These are phyloP conservation scores for Coluber constrictor DNA, from an alignment of 2,797 vertebrate genomes.

Conservation along the genomic window DNA sequence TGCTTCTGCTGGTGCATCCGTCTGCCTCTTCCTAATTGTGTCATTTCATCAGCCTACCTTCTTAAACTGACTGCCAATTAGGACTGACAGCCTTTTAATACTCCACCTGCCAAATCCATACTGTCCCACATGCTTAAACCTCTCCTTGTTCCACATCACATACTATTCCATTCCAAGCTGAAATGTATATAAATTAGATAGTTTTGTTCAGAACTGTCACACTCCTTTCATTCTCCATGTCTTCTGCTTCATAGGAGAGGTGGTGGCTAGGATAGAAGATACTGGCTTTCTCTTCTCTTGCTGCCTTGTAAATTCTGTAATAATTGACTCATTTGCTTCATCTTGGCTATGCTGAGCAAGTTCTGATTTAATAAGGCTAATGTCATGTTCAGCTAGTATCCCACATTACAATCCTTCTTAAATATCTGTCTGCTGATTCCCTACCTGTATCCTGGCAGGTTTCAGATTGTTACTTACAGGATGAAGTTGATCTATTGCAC, in stretches of 20 bases:
- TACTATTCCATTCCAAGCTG: not conserved
- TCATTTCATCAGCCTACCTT: accelerated
- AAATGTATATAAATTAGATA: not conserved
- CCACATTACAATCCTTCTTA: not conserved
- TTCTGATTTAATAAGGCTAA: constrained; percentile 4
- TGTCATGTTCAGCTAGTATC: not conserved
- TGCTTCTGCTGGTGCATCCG: not conserved
- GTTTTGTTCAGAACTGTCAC: not conserved
- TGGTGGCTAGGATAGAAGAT: not conserved
- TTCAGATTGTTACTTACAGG: not conserved
- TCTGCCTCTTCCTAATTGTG: not conserved
- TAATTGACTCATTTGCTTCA: not conserved
- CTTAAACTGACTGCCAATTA: constrained; percentile 7
- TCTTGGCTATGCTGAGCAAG: not conserved
- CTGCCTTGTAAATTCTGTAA: not conserved
- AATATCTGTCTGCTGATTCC: constrained; percentile 1
- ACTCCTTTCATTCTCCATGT: not conserved
- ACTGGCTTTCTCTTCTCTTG: not conserved
- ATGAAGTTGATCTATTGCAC: not conserved
- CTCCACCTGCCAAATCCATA: not conserved
- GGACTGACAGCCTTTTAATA: not conserved
- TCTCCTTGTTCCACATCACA: accelerated
- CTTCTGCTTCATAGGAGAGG: not conserved
- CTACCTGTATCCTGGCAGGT: accelerated
- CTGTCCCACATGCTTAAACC: not conserved